Conservation (phyloP, 1,140 invertebrate species). For the Eupristina koningsbergeri region DNA sequence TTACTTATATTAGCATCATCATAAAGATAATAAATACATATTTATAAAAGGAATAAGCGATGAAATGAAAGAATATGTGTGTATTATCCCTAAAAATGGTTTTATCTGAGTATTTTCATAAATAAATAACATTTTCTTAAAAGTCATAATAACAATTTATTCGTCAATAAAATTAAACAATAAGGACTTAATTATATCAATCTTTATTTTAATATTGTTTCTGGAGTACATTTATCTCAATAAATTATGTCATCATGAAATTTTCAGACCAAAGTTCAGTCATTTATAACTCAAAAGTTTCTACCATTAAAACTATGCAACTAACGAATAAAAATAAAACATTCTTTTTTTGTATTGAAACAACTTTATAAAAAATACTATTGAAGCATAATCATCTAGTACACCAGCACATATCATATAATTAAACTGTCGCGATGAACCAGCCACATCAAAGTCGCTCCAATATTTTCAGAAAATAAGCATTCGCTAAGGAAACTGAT, state of each 20-base stretch:
- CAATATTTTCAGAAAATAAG: neutral
- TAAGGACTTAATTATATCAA: neutral
- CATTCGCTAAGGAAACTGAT: neutral
- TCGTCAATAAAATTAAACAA: too few relatives aligned
- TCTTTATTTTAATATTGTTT: neutral
- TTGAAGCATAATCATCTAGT: neutral
- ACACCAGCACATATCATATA: neutral
- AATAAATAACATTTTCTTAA: too few relatives aligned
- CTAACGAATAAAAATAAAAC: neutral
- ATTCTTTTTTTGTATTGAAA: neutral
- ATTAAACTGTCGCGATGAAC: neutral
- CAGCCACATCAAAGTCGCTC: neutral
- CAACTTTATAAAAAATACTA: neutral
- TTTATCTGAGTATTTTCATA: too few relatives aligned
- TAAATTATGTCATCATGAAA: neutral
- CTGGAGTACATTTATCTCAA: neutral
- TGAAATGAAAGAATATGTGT: too few relatives aligned
- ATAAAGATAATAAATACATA: too few relatives aligned
- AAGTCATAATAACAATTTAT: too few relatives aligned
- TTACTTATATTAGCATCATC: too few relatives aligned
- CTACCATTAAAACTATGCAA: neutral
- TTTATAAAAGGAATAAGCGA: too few relatives aligned
- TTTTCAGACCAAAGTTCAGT: neutral
- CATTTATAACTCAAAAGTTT: neutral
- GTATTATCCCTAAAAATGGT: too few relatives aligned